Percentiles rank a stretch among this genome's conserved stretches.
Conservation (phyloP, 2,888 invertebrate species). For the Pachycephus smyrnensis region DNA sequence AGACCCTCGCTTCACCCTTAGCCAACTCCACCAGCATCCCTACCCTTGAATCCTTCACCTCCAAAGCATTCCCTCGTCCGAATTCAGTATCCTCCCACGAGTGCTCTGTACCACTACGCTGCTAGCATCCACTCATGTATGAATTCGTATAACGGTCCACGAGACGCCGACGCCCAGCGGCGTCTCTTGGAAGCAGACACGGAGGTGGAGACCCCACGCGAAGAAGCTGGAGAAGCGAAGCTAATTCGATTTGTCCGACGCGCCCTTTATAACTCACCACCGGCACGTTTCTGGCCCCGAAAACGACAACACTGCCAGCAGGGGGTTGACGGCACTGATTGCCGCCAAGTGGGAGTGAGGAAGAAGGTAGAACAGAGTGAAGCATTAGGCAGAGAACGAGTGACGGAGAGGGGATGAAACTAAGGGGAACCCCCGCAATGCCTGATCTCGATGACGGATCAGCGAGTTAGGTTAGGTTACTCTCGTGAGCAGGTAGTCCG, state of each 20-base stretch:
- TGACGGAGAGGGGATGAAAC: conserved; percentile 13
- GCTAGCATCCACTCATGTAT: no score
- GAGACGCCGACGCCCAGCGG: no score
- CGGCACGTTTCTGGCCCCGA: conserved; percentile 24
- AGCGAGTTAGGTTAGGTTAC: conserved; percentile 39
- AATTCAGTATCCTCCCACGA: no score
- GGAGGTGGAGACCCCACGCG: conserved; percentile 26
- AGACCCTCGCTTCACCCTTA: neutral
- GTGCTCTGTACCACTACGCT: no score
- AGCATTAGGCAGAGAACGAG: conserved; percentile 26
- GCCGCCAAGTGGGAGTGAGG: conserved; percentile 18
- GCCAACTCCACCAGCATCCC: neutral
- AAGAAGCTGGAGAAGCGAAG: conserved; percentile 34
- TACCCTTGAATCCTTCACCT: no score
- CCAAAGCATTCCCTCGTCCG: no score
- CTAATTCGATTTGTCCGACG: conserved; percentile 37
- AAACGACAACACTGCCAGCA: conserved; percentile 46
- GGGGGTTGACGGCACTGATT: conserved; percentile 41
- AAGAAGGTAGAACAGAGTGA: no score
- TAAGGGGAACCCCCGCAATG: conserved; percentile 24
- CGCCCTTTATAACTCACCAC: neutral
- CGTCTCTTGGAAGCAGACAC: no score
- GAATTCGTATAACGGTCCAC: no score
- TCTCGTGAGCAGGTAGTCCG: conserved; percentile 38
- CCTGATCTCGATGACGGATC: conserved; percentile 44